Evolutionary conservation across 2,888 invertebrate genomes (phyloP), one percentile per base, ranked within the genome.

Genomic region (Notodonta dromedarius): DNA sequence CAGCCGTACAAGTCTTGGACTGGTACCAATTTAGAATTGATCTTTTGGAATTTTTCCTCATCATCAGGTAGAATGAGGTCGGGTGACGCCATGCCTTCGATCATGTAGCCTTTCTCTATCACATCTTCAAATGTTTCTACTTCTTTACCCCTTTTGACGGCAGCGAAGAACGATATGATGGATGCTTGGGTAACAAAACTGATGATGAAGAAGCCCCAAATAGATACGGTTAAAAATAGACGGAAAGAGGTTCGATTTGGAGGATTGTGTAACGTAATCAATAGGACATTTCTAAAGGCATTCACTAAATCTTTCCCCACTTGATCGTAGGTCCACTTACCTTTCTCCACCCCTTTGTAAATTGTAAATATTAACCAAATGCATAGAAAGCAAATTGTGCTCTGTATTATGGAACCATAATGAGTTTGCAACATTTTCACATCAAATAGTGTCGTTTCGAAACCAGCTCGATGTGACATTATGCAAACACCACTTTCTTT

Each of bases 61-160:
- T 80, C 79, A 0, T 90, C 87, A 4, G 94, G 93, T 5, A 93
- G 80, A 7, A 91, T 68, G 6, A 87, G 76, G 67, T 94, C 94
- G 3, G 94, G 94, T 0, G 93, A 90, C 4, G 89, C 83, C 68
- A 93, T 77, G 0, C 91, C 93, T 80, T 93, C 88, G 51, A 94
- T 85, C 1, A 60, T 69, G 60, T 90, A 93, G 4, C 87, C 91
- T 59, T 85, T 91, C 63, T 87, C 84, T 51, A 90, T 81, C 2
- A 94, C 76, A 67, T 94, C 93, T 13, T 90, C 86, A 61, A 90
- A 93, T 0, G 92, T 90, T 39, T 94, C 86, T 0, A 94, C 85
- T 56, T 94, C 91, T 65, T 85, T 88, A 0, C 91, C 91, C 65
- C 89, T 85, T 66, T 88, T 91, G 13, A 80, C 81, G 2, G 89